These are phyloP conservation scores for Cryptophagus acutangulus DNA, from an alignment of 2,888 invertebrate species.

Conservation along the genomic window DNA sequence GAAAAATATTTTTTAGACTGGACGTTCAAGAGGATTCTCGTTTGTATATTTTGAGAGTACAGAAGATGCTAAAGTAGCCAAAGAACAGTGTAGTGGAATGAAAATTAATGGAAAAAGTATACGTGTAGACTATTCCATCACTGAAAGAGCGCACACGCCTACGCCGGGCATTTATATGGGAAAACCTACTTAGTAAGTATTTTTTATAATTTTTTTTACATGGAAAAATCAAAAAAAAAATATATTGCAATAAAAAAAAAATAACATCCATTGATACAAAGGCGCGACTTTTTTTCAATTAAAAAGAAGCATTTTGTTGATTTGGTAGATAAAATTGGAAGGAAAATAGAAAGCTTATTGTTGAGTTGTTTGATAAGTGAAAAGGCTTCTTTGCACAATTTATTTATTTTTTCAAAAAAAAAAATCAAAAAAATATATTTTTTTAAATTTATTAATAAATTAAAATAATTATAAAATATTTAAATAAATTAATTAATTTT, in stretches of 20 bases:
- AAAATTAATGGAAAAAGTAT: conserved; percentile 91
- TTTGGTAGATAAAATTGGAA: conserved; percentile 17
- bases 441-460: neutral
- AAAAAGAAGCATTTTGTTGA: conserved; percentile 6
- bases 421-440: neutral
- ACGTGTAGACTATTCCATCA: conserved; percentile 93
- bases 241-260: too few relatives aligned
- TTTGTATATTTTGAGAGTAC: conserved; percentile 89
- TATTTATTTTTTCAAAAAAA: too few relatives aligned
- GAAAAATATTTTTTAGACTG: conserved; percentile 58
- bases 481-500: too few relatives aligned
- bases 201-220: neutral
- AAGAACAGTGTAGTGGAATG: conserved; percentile 90
- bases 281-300: conserved; percentile 4
- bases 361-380: conserved; percentile 19
- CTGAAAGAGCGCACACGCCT: conserved; percentile 92
- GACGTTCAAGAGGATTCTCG: conserved; percentile 91
- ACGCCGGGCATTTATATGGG: conserved; percentile 98
- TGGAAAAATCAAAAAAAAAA: neutral
- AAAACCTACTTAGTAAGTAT: conserved; percentile 68
- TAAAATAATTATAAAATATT: too few relatives aligned
- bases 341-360: conserved; percentile 24
- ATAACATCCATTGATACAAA: neutral
- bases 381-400: conserved; percentile 29
- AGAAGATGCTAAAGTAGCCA: conserved; percentile 88